phyloP scores from a whole-genome alignment of 2,113 vertebrate genomes.

The Saguinus imperator region DNA sequence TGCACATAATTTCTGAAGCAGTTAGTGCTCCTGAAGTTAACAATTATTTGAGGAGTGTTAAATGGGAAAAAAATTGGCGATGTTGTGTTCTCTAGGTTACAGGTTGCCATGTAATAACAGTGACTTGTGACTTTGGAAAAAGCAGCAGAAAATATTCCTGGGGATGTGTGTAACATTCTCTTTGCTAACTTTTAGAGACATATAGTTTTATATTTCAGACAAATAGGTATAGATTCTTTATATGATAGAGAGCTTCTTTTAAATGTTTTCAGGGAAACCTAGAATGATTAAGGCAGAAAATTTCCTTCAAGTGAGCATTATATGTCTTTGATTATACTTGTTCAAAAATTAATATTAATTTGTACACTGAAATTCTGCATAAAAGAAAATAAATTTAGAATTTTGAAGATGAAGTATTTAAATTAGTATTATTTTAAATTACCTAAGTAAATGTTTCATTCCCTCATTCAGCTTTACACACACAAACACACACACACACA shows the following conservation, averaged over 20 bases:
- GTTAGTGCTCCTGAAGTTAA: conserved; percentile 9
- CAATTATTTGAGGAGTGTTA: neutral
- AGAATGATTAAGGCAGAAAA: neutral
- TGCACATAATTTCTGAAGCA: conserved; percentile 27
- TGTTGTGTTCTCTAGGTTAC: neutral
- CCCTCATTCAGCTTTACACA: neutral
- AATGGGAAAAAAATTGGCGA: neutral
- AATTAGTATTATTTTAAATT: conserved; percentile 13
- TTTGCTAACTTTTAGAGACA: neutral
- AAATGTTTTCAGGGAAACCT: conserved; percentile 13
- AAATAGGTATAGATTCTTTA: neutral
- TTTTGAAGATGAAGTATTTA: conserved; percentile 30
- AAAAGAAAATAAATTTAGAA: conserved; percentile 12
- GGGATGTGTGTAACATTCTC: neutral
- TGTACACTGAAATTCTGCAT: neutral
- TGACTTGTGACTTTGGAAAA: neutral
- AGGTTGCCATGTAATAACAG: neutral
- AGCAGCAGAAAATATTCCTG: conserved; percentile 24
- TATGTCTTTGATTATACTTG: conserved; percentile 42
- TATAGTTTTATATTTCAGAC: neutral
- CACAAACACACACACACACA: neutral
- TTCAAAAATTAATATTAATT: conserved; percentile 31
- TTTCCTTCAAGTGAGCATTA: conserved; percentile 25
- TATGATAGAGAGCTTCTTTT: neutral
- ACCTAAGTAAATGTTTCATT: neutral